Conservation (phyloP, 2,113 vertebrate genomes). For the Baryphthengus martii region DNA sequence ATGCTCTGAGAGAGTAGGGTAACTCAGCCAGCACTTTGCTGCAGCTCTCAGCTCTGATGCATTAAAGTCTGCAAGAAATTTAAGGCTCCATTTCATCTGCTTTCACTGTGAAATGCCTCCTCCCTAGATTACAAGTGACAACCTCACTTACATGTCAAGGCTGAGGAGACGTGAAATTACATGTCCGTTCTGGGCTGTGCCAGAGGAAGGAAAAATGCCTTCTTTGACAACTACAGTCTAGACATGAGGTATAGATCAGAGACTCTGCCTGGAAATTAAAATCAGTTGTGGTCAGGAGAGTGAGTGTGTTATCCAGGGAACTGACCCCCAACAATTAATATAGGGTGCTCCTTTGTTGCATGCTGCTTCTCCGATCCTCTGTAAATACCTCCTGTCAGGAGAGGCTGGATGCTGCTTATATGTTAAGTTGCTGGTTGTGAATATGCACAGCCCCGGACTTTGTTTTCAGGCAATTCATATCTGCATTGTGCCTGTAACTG, state of each 20-base stretch:
- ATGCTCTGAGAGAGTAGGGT: accelerated
- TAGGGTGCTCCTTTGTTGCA: neutral
- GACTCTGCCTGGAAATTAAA: neutral
- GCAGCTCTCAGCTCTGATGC: neutral
- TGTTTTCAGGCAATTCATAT: neutral
- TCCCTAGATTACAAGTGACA: neutral
- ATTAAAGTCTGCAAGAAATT: conserved; percentile 1
- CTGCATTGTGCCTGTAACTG: neutral
- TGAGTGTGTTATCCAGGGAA: neutral
- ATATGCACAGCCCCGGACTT: neutral
- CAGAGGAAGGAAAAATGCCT: neutral
- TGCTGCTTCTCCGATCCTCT: neutral
- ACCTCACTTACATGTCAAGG: neutral
- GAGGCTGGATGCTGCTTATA: neutral
- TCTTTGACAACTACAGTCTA: neutral
- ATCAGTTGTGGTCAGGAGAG: neutral
- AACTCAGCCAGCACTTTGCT: accelerated
- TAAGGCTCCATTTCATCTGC: conserved; percentile 1
- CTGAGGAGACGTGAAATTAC: neutral
- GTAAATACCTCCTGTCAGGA: neutral
- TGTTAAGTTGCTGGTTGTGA: neutral
- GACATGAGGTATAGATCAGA: neutral
- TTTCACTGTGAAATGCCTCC: neutral
- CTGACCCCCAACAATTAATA: neutral
- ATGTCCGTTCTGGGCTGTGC: neutral